Evolutionary conservation across 2,113 vertebrate species (phyloP), one percentile per base, ranked within the genome.

Genomic region (Myrmecophaga tridactyla): DNA sequence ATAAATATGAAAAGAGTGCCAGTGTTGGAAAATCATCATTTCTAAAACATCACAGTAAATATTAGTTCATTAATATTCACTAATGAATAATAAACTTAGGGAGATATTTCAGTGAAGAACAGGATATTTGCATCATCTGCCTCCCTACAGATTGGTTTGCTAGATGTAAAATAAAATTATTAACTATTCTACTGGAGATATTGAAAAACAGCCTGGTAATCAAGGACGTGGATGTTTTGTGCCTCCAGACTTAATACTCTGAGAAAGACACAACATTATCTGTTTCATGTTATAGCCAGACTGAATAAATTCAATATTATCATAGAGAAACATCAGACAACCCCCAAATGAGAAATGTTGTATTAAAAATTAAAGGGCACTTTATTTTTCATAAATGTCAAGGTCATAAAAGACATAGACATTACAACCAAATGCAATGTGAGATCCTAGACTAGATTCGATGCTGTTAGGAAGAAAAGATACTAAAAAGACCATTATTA

Each of bases 211-310:
- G 62, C 23, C 17, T 1, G 9, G 63, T 12, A 5, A 23, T 4
- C 27, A 25, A 2, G 0, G 25, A 9, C 0, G 1, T 29, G 27
- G 34, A 27, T 36, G 31, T 31, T 21, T 5, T 18, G 13, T 13
- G 23, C 17, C 6, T 43, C 4, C 53, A 29, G 15, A n/a, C 11
- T 10, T 0, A 77, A 3, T 3, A 6, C 27, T 7, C 43, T 17
- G 70, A 18, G 20, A 48, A 15, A 46, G 20, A 2, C 23, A 6
- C 17, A 18, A 11, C 20, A 3, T 36, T n/a, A 23, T 13, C 51
- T 41, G 10, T 21, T 6, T 6, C 10, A 6, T 7, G 0, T 0
- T 20, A 36, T 6, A 17, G 9, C 12, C 21, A 14, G n/a, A 36
- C 36, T n/a, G 31, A 12, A 0, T 1, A 34, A 60, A 43, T 43